phyloP scores from a whole-genome alignment of 2,797 vertebrate species.

The Onychomys torridus region DNA sequence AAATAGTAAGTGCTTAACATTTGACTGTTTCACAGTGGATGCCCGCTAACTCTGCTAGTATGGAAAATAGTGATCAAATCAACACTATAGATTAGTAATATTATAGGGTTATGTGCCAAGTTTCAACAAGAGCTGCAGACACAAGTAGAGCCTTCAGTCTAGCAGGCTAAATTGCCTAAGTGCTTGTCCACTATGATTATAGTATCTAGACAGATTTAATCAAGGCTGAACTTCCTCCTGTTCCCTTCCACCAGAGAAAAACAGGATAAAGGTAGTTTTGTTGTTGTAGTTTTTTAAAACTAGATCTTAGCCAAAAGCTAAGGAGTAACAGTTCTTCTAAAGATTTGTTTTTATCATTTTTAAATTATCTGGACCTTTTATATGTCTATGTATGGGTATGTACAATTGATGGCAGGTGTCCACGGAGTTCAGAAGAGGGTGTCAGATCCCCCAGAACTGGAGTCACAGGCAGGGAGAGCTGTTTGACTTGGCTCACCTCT shows the following conservation, averaged over 20 bases:
- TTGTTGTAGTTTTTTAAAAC: not conserved
- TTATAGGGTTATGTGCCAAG: constrained; percentile 33
- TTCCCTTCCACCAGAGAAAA: not conserved
- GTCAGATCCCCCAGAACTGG: not conserved
- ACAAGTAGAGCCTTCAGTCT: constrained; percentile 11
- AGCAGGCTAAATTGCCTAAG: constrained; percentile 24
- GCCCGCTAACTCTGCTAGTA: not conserved
- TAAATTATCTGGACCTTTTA: not conserved
- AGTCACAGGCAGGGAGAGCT: no score
- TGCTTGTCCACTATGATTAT: not conserved
- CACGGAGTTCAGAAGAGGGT: not conserved
- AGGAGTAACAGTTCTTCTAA: not conserved
- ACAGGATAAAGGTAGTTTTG: not conserved
- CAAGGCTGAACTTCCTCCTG: not conserved
- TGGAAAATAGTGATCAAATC: constrained; percentile 9
- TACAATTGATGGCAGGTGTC: not conserved
- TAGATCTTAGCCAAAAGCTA: not conserved
- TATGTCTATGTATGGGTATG: no score
- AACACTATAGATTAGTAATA: not conserved
- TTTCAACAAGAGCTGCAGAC: not conserved
- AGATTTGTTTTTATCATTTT: not conserved
- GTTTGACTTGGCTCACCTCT: not conserved
- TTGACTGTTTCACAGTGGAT: not conserved
- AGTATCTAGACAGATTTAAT: not conserved
- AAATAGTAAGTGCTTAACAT: constrained; percentile 7